phyloP scores from a whole-genome alignment of 2,113 vertebrate species.

The Centropristis striata region DNA sequence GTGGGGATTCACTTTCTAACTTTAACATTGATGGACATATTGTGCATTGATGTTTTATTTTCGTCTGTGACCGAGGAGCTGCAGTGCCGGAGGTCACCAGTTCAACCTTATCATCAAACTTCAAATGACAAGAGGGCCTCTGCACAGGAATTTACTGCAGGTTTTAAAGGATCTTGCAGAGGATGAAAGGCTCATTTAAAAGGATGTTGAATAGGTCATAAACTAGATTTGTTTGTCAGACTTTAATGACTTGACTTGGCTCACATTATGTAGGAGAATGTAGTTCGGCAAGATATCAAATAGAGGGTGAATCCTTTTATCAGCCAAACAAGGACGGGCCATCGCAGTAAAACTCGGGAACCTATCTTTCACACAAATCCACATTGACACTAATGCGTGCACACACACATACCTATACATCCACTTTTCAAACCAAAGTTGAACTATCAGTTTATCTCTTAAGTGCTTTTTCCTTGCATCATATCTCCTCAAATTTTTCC shows the following conservation, averaged over 20 bases:
- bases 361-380: slow-evolving; percentile 8
- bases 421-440: slow-evolving; percentile 14
- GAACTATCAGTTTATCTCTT: slow-evolving; percentile 10
- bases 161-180: slow-evolving; percentile 71
- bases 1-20: background rate
- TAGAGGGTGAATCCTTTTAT: slow-evolving; percentile 53
- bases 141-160: slow-evolving; percentile 72
- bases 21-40: slow-evolving; percentile 11
- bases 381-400: background rate
- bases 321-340: slow-evolving; percentile 66
- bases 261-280: slow-evolving; percentile 39
- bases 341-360: slow-evolving; percentile 41
- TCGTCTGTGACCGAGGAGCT: background rate
- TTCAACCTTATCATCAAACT: slow-evolving; percentile 53
- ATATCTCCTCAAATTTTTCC: slow-evolving; percentile 15
- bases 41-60: slow-evolving; percentile 8
- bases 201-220: slow-evolving; percentile 74
- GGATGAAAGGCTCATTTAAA: slow-evolving; percentile 67
- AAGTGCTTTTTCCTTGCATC: background rate
- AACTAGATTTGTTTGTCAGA: slow-evolving; percentile 77
- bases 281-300: slow-evolving; percentile 23
- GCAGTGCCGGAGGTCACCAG: slow-evolving; percentile 40
- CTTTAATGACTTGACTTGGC: slow-evolving; percentile 67
- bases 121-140: slow-evolving; percentile 59
- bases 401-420: background rate